Conservation (phyloP, 2,113 vertebrate species). For the Syrrhaptes paradoxus region DNA sequence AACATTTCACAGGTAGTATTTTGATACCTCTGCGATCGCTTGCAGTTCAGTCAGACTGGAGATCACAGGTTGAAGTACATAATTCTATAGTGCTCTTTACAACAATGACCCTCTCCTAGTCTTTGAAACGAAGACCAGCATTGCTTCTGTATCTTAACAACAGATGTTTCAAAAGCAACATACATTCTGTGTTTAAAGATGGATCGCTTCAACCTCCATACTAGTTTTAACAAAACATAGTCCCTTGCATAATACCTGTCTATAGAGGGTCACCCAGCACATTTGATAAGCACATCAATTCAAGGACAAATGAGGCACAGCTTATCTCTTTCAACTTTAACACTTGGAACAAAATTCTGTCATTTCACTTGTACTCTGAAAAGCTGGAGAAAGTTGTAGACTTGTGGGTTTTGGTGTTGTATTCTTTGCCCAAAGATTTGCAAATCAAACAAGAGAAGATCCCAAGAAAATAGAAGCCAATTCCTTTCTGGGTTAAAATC, state of each 20-base stretch:
- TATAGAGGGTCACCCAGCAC: neutral
- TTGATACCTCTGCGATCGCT: neutral
- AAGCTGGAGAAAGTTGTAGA: neutral
- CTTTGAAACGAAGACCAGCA: neutral
- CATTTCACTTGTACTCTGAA: neutral
- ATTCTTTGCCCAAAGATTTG: neutral
- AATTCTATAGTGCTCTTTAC: neutral
- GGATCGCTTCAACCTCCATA: neutral
- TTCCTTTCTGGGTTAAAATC: neutral
- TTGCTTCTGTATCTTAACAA: neutral
- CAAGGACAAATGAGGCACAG: neutral
- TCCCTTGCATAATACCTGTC: neutral
- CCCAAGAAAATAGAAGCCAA: neutral
- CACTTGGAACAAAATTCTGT: neutral
- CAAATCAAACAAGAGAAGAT: neutral
- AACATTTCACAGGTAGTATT: neutral
- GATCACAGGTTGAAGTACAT: neutral
- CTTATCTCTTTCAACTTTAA: neutral
- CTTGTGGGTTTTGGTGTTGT: neutral
- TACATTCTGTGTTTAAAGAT: neutral
- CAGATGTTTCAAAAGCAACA: neutral
- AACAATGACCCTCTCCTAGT: neutral
- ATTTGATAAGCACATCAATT: neutral
- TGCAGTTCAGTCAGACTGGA: neutral
- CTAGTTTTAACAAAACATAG: neutral